phyloP scores from a whole-genome alignment of 2,888 invertebrate genomes.

The Ctena decussata region DNA sequence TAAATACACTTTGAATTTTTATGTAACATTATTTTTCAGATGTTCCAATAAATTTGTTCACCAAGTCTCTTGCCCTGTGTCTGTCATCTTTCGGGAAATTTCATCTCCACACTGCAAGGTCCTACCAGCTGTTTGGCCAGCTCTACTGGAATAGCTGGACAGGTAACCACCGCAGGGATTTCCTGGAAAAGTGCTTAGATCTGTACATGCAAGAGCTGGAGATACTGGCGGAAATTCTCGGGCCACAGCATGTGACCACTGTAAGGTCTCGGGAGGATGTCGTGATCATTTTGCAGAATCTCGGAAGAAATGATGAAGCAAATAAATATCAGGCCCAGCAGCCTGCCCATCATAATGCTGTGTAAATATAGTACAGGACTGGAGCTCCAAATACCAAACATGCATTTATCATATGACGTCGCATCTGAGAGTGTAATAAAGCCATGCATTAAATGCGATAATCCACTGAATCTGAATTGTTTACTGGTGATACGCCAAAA shows the following conservation, averaged over 20 bases:
- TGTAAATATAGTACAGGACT: no score
- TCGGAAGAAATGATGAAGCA: conserved; percentile 62
- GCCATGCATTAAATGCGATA: no score
- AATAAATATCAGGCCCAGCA: conserved; percentile 41
- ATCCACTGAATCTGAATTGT: no score
- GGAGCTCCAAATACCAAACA: no score
- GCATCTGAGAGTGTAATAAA: no score
- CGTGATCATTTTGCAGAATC: conserved; percentile 69
- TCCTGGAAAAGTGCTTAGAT: conserved; percentile 47
- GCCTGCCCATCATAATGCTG: conserved; percentile 44
- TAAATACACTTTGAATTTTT: no score
- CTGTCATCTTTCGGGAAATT: conserved; percentile 64
- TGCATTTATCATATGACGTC: no score
- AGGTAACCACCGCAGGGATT: conserved; percentile 17
- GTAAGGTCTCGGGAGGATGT: conserved; percentile 73
- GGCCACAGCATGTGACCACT: conserved; percentile 66
- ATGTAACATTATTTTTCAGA: conserved; percentile 57
- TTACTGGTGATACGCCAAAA: no score
- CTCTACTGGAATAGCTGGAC: conserved; percentile 70
- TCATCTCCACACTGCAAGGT: conserved; percentile 70
- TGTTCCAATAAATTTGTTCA: conserved; percentile 64
- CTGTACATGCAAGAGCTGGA: conserved; percentile 67
- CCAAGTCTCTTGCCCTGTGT: conserved; percentile 67
- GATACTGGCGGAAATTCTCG: conserved; percentile 67
- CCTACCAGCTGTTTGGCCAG: conserved; percentile 72